phyloP scores from a whole-genome alignment of 2,797 vertebrate genomes.

The Helostoma temminkii region DNA sequence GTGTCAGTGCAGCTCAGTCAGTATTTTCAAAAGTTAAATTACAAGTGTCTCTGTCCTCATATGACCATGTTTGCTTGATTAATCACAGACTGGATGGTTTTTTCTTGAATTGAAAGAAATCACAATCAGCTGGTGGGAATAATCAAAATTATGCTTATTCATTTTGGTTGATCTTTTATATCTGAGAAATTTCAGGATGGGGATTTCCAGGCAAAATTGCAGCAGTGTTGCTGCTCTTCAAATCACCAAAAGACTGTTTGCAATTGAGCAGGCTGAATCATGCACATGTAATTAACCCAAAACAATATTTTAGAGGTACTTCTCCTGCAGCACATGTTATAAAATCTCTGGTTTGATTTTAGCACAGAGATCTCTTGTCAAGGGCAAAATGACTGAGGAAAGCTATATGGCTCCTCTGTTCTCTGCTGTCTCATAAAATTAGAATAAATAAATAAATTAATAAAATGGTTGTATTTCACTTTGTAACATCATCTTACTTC shows the following conservation, averaged over 20 bases:
- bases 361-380: background rate
- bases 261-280: slow-evolving; percentile 28
- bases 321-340: background rate
- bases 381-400: slow-evolving; percentile 3
- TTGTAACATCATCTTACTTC: slow-evolving; percentile 51
- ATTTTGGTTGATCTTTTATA: slow-evolving; percentile 24
- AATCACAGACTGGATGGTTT: slow-evolving; percentile 26
- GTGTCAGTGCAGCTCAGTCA: slow-evolving; percentile 19
- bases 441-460: slow-evolving; percentile 28
- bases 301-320: slow-evolving; percentile 1
- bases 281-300: slow-evolving; percentile 10
- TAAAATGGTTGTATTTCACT: slow-evolving; percentile 42
- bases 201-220: slow-evolving; percentile 39
- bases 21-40: background rate
- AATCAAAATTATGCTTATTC: slow-evolving; percentile 31
- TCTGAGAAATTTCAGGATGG: slow-evolving; percentile 30
- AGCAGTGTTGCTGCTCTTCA: slow-evolving; percentile 8
- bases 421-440: slow-evolving; percentile 31
- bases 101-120: slow-evolving; percentile 8
- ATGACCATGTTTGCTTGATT: slow-evolving; percentile 1
- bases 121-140: slow-evolving; percentile 27
- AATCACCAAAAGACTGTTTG: slow-evolving; percentile 23
- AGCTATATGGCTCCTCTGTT: slow-evolving; percentile 25
- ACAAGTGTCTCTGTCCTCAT: slow-evolving; percentile 20
- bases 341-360: slow-evolving; percentile 1